A percentile compares a stretch with the other conserved stretches of the same genome.
Conservation (phyloP, 2,797 vertebrate species). For the Sebastes trivittatus region DNA sequence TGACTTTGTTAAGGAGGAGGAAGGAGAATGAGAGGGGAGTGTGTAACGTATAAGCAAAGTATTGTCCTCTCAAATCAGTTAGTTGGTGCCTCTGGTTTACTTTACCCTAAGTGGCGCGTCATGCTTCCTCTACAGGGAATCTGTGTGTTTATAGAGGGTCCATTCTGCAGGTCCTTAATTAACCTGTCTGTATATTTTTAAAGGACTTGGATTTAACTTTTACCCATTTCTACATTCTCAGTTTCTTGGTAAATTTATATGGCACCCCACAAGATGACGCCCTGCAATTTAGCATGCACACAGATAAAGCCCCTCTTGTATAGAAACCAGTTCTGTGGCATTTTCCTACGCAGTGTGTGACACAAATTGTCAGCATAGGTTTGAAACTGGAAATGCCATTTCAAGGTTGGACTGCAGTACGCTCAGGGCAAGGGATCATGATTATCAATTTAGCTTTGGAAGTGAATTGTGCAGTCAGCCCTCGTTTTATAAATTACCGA, state of each 20-base stretch:
- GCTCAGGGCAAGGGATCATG: background rate
- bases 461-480: background rate
- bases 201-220: constrained; percentile 40
- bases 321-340: constrained; percentile 58
- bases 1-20: constrained; percentile 15
- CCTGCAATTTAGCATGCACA: constrained; percentile 45
- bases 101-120: constrained; percentile 34
- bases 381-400: constrained; percentile 31
- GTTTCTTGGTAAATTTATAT: constrained; percentile 52
- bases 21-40: constrained; percentile 23
- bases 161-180: constrained; percentile 44
- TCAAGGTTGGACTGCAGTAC: constrained; percentile 18
- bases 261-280: constrained; percentile 45
- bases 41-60: constrained; percentile 43
- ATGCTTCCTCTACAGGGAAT: constrained; percentile 53
- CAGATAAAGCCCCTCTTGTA: constrained; percentile 63
- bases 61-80: constrained; percentile 38
- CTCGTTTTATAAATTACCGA: background rate
- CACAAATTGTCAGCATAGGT: constrained; percentile 43
- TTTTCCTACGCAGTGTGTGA: constrained; percentile 36
- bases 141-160: constrained; percentile 53
- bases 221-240: constrained; percentile 29
- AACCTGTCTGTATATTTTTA: constrained; percentile 37
- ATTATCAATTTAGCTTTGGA: constrained; percentile 12
- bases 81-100: constrained; percentile 52